Evolutionary conservation across 2,113 vertebrate species (phyloP).

Genomic region (Capra hircus): DNA sequence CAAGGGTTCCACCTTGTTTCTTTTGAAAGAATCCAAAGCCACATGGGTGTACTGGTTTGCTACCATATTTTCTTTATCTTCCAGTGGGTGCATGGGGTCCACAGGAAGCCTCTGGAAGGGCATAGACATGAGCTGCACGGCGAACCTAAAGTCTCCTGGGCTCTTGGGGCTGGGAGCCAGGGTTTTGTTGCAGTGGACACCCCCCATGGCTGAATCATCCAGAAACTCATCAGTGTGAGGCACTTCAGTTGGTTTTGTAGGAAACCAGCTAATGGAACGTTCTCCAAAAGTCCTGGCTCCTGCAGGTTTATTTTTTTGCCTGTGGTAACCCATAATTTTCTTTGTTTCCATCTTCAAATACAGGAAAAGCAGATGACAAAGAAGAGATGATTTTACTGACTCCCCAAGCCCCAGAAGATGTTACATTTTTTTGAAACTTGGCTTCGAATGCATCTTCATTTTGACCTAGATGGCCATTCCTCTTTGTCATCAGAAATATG

Average conservation of each 20-base stretch:
- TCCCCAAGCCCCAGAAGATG: constrained; percentile 59
- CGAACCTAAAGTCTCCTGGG: constrained; percentile 86
- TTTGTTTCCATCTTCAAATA: constrained; percentile 89
- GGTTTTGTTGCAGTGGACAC: constrained; percentile 77
- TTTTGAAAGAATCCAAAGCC: constrained; percentile 64
- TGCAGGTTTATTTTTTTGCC: constrained; percentile 66
- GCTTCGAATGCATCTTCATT: constrained; percentile 67
- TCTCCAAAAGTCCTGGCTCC: constrained; percentile 75
- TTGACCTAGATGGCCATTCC: constrained; percentile 67
- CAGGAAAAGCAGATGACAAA: constrained; percentile 78
- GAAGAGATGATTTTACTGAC: constrained; percentile 31
- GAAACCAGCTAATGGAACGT: constrained; percentile 34
- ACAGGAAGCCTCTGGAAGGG: neutral
- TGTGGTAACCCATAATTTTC: constrained; percentile 79
- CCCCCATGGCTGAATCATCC: constrained; percentile 89
- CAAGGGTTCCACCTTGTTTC: constrained; percentile 70
- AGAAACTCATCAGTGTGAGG: constrained; percentile 72
- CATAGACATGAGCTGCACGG: constrained; percentile 74
- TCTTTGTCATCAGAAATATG: constrained; percentile 73
- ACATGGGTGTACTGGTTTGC: neutral
- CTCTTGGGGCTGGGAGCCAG: constrained; percentile 87
- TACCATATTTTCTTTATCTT: constrained; percentile 74
- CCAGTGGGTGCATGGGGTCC: neutral
- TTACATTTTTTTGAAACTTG: constrained; percentile 72
- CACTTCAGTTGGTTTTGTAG: constrained; percentile 73